Conservation (phyloP, 2,797 vertebrate species). For the Natrix natrix region DNA sequence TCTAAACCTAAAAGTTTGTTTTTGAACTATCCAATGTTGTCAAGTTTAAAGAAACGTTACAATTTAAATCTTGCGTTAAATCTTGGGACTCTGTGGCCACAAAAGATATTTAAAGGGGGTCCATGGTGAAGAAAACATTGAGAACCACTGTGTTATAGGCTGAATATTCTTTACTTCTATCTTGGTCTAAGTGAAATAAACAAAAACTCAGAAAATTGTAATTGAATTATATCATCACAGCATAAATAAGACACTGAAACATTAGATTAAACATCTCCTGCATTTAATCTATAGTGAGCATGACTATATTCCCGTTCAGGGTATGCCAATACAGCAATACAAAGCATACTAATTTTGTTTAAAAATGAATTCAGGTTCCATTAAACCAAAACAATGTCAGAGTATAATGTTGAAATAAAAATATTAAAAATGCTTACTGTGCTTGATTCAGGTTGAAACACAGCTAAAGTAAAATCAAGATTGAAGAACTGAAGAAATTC, state of each 20-base stretch:
- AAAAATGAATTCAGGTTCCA: neutral
- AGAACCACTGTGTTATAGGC: neutral
- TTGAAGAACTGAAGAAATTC: conserved; percentile 94
- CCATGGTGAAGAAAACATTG: neutral
- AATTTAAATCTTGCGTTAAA: neutral
- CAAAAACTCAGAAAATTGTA: neutral
- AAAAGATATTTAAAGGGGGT: neutral
- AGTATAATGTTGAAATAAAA: conserved; percentile 25
- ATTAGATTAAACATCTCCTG: neutral
- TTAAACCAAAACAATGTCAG: neutral
- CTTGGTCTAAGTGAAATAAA: neutral
- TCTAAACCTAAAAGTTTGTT: neutral
- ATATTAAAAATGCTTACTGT: conserved; percentile 74
- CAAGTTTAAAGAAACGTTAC: neutral
- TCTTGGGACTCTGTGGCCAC: neutral
- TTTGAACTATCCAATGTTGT: neutral
- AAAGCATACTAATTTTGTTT: neutral
- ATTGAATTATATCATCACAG: neutral
- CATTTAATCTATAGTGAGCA: neutral
- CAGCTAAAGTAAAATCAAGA: conserved; percentile 91
- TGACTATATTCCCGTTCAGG: neutral
- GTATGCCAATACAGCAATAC: neutral
- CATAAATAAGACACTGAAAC: neutral
- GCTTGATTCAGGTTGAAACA: conserved; percentile 93
- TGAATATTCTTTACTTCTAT: neutral